Percentiles rank a stretch among this genome's conserved stretches.
phyloP scores from a whole-genome alignment of 2,888 invertebrate species.

The Andricus curvator region DNA sequence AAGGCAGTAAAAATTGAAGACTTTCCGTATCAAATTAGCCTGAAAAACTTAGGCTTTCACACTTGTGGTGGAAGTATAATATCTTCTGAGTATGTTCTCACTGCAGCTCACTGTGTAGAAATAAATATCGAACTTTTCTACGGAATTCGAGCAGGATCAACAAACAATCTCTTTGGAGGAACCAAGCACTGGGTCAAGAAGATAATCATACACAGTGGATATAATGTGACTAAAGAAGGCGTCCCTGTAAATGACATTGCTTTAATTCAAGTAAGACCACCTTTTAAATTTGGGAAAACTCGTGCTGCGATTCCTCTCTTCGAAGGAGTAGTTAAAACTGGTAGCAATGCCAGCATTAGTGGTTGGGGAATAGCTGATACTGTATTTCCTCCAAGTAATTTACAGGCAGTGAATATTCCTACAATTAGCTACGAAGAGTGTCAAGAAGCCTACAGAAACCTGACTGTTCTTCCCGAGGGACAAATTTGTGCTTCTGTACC shows the following conservation, averaged over 20 bases:
- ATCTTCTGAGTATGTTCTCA: not conserved
- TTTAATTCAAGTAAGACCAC: slow-evolving; percentile 69
- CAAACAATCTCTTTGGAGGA: not conserved
- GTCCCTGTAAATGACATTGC: not conserved
- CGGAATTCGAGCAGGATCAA: not conserved
- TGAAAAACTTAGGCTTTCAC: slow-evolving; percentile 70
- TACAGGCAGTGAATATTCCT: not conserved
- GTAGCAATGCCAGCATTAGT: not conserved
- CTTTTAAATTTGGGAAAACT: not conserved
- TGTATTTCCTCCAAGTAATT: not conserved
- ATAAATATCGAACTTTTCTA: not conserved
- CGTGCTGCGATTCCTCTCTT: not conserved
- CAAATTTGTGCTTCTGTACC: slow-evolving; percentile 76
- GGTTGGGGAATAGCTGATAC: not conserved
- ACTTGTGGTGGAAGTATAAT: slow-evolving; percentile 1
- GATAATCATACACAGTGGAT: not conserved
- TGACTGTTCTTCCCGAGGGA: slow-evolving; percentile 65
- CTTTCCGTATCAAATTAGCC: slow-evolving; percentile 79
- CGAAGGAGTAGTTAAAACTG: not conserved
- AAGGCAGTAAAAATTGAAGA: slow-evolving; percentile 77
- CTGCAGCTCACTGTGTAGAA: not conserved
- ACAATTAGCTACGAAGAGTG: not conserved
- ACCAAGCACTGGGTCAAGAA: not conserved
- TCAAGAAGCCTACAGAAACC: not conserved
- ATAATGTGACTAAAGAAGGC: not conserved